Evolutionary conservation across 1,140 invertebrate genomes (phyloP).

Genomic region (Anastrepha ludens): DNA sequence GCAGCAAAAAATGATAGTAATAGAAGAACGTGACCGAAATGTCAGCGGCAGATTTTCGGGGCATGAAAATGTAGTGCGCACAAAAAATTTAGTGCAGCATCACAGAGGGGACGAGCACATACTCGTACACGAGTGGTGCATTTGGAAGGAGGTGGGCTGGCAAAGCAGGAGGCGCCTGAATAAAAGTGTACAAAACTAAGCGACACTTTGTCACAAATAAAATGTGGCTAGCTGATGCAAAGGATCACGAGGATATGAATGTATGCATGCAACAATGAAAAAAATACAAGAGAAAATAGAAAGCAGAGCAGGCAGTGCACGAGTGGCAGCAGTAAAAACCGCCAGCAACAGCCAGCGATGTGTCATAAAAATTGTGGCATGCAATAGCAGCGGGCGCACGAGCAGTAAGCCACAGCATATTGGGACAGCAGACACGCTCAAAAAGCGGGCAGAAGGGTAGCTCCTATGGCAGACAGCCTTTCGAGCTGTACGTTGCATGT

Average conservation of each 20-base stretch:
- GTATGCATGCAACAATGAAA: neutral
- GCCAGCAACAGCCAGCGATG: conserved; percentile 9
- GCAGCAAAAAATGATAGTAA: conserved; percentile 21
- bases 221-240: conserved; percentile 47
- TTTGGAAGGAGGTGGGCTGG: neutral
- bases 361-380: conserved; percentile 42
- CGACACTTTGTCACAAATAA: conserved; percentile 46
- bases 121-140: too few species aligned
- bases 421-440: neutral
- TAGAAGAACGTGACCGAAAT: conserved; percentile 47
- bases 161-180: neutral
- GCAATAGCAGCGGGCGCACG: neutral
- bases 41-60: conserved; percentile 29
- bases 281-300: neutral
- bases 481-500: neutral
- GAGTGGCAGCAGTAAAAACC: conserved; percentile 13
- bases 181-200: conserved; percentile 36
- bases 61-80: conserved; percentile 21
- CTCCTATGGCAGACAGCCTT: neutral
- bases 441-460: neutral
- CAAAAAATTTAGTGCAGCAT: conserved; percentile 17
- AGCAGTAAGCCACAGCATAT: neutral
- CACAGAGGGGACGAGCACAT: neutral
- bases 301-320: neutral
- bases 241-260: conserved; percentile 31